Evolutionary conservation across 2,113 vertebrate genomes (phyloP).

Genomic region (Galbula dea): DNA sequence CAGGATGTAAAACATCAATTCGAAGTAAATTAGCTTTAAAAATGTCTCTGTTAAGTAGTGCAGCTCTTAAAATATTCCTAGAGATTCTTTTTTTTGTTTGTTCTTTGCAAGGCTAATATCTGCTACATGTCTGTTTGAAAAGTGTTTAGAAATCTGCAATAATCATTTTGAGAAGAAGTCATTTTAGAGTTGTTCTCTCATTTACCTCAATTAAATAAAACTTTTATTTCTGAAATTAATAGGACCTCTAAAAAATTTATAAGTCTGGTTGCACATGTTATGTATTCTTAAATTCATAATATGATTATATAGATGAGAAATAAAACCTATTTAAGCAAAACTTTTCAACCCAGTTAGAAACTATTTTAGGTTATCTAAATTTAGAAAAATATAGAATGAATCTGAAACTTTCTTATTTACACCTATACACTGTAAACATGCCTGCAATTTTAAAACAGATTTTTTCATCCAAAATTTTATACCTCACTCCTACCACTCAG

Average conservation of each 20-base stretch:
- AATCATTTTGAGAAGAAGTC: background rate
- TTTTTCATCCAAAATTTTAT: background rate
- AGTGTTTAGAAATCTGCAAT: background rate
- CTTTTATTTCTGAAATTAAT: background rate
- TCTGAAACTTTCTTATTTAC: background rate
- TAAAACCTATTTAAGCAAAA: background rate
- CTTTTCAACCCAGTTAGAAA: background rate
- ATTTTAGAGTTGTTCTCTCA: background rate
- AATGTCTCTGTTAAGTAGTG: background rate
- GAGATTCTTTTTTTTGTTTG: background rate
- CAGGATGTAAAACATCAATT: background rate
- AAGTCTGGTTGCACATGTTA: background rate
- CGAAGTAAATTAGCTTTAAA: background rate
- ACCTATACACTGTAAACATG: background rate
- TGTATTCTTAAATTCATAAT: background rate
- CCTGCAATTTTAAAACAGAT: background rate
- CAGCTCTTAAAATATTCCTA: background rate
- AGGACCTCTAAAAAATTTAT: background rate
- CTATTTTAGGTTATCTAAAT: background rate
- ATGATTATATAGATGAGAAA: background rate
- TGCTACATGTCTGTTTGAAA: background rate
- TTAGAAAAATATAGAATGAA: background rate
- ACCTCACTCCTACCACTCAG: background rate
- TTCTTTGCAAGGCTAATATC: background rate
- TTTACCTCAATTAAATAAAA: background rate